Evolutionary conservation across 2,888 invertebrate species (phyloP).

Genomic region (Eristalis tenax): DNA sequence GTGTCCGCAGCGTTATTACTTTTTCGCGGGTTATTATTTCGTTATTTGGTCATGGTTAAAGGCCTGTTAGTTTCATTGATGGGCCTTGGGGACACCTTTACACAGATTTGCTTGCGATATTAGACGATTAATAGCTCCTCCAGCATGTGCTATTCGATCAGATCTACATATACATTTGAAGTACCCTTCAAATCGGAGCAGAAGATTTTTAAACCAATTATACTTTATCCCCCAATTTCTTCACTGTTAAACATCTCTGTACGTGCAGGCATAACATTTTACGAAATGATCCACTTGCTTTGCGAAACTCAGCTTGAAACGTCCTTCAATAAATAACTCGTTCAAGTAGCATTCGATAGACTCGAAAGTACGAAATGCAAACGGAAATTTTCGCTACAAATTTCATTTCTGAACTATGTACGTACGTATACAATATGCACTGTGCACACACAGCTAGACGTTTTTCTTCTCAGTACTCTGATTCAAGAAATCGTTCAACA

Average conservation of each 20-base stretch:
- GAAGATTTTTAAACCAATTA: neutral
- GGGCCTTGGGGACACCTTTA: too few species aligned
- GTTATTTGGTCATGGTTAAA: neutral
- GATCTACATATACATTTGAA: neutral
- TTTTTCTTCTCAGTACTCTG: neutral
- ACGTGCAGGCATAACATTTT: neutral
- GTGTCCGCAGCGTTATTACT: conserved; percentile 4
- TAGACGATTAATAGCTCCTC: too few species aligned
- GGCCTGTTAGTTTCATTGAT: too few species aligned
- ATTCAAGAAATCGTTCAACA: neutral
- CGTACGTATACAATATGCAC: neutral
- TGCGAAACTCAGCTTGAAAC: conserved; percentile 59
- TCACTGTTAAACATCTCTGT: neutral
- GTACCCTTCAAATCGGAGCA: neutral
- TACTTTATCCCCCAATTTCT: conserved; percentile 2
- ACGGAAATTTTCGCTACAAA: conserved; percentile 41
- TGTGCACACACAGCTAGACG: neutral
- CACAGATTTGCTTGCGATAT: too few species aligned
- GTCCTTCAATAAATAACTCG: conserved; percentile 62
- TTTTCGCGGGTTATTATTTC: conserved; percentile 3
- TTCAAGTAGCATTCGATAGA: conserved; percentile 69
- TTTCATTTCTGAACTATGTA: conserved; percentile 9
- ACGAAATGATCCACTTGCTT: neutral
- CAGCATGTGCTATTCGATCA: too few species aligned
- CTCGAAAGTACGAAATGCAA: conserved; percentile 47